These are phyloP conservation scores for Pseudeuparius sepicola DNA, from an alignment of 2,888 invertebrate species.

Conservation along the genomic window DNA sequence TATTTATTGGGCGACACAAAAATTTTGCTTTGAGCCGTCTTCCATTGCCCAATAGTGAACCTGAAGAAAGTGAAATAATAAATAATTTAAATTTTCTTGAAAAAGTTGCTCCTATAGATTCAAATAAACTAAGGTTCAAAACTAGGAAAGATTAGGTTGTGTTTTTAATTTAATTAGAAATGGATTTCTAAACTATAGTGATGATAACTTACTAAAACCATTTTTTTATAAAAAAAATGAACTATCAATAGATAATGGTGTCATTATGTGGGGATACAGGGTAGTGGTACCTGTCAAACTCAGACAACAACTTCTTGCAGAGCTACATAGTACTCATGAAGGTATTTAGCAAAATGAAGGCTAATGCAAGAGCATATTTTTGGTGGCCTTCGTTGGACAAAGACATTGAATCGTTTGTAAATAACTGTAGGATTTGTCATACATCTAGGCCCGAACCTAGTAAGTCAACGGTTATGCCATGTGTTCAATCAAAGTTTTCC, in stretches of 20 bases:
- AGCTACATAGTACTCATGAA: constrained; percentile 15
- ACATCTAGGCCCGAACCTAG: constrained; percentile 4
- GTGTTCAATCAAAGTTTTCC: constrained; percentile 12
- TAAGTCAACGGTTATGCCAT: constrained; percentile 5
- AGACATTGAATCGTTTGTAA: constrained; percentile 6
- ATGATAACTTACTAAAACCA: constrained; percentile 11
- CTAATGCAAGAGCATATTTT: constrained; percentile 12
- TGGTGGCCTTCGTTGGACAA: constrained; percentile 11
- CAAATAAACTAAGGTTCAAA: constrained; percentile 3
- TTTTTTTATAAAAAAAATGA: constrained; percentile 9
- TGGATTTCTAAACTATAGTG: constrained; percentile 6
- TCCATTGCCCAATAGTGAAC: not conserved
- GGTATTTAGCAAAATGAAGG: constrained; percentile 15
- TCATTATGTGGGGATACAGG: constrained; percentile 20
- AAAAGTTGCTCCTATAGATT: no score
- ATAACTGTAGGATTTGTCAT: constrained; percentile 4
- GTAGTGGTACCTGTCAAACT: constrained; percentile 17
- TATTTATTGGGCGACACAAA: constrained; percentile 20
- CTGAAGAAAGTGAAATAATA: no score
- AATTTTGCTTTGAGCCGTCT: constrained; percentile 2
- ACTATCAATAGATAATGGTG: no score
- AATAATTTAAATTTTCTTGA: no score
- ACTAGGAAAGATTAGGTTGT: constrained; percentile 7
- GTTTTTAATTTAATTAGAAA: constrained; percentile 11
- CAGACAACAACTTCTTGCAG: no score